These are phyloP conservation scores for Thaumatotibia leucotreta DNA, from an alignment of 1,140 invertebrate genomes.

Conservation along the genomic window DNA sequence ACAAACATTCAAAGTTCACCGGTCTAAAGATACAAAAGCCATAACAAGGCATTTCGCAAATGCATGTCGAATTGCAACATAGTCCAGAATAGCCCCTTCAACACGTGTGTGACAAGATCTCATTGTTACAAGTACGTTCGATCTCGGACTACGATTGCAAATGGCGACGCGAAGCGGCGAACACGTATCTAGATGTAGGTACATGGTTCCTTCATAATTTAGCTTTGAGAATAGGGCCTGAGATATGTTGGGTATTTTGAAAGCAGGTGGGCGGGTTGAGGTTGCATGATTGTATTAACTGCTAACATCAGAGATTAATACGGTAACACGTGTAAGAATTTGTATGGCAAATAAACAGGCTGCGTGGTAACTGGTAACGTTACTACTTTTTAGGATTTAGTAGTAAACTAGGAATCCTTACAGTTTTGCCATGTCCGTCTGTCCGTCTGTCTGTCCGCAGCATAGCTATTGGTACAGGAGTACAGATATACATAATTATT, in stretches of 20 bases:
- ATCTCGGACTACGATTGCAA: slow-evolving; percentile 4
- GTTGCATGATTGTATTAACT: background rate
- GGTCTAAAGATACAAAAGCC: too few relatives aligned
- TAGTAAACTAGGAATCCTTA: too few relatives aligned
- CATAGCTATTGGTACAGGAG: too few relatives aligned
- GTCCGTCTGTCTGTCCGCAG: too few relatives aligned
- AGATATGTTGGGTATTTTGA: background rate
- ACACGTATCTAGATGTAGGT: background rate
- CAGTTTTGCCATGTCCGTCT: too few relatives aligned
- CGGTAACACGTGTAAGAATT: background rate
- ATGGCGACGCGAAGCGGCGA: slow-evolving; percentile 5
- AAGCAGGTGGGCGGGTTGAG: too few relatives aligned
- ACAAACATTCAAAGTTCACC: too few relatives aligned
- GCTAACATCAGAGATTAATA: too few relatives aligned
- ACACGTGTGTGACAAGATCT: slow-evolving; percentile 13
- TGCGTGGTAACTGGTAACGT: background rate
- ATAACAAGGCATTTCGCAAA: background rate
- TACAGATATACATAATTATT: too few relatives aligned
- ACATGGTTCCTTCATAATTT: slow-evolving; percentile 7
- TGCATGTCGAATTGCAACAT: background rate
- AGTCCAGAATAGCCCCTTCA: background rate
- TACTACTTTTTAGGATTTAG: background rate
- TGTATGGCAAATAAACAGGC: background rate
- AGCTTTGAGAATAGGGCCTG: background rate
- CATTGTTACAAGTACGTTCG: slow-evolving; percentile 8